phyloP scores from a whole-genome alignment of 2,888 invertebrate genomes.

The Tridacna crocea region DNA sequence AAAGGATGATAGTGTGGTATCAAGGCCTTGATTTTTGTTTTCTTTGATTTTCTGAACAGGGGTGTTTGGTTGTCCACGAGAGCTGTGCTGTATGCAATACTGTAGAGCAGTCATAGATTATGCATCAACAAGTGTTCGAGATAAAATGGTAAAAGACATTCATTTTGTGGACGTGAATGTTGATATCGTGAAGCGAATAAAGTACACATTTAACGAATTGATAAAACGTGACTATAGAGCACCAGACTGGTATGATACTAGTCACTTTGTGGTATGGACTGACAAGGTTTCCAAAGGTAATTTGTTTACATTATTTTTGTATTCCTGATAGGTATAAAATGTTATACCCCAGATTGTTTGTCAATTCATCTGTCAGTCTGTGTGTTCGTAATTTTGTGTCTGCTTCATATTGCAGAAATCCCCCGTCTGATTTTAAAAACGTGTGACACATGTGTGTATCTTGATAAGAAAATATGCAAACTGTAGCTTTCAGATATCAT shows the following conservation, averaged over 20 bases:
- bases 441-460: too few relatives aligned
- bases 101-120: slow-evolving; percentile 41
- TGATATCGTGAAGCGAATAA: slow-evolving; percentile 30
- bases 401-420: too few relatives aligned
- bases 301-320: not conserved
- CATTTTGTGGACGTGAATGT: slow-evolving; percentile 47
- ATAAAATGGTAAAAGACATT: slow-evolving; percentile 28
- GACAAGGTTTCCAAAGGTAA: not conserved
- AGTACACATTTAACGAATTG: slow-evolving; percentile 33
- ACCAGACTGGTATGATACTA: slow-evolving; percentile 29
- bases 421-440: too few relatives aligned
- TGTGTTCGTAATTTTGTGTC: not conserved
- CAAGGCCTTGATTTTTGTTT: too few relatives aligned
- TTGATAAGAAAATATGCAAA: too few relatives aligned
- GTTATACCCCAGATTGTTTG: not conserved
- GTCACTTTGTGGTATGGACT: not conserved
- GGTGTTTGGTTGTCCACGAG: slow-evolving; percentile 34
- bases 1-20: too few relatives aligned
- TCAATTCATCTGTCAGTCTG: not conserved
- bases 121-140: not conserved
- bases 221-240: slow-evolving; percentile 2
- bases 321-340: not conserved
- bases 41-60: slow-evolving; percentile 25
- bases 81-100: slow-evolving; percentile 48
- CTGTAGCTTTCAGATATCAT: too few relatives aligned